A percentile compares a stretch with the other conserved stretches of the same genome.
phyloP scores from a whole-genome alignment of 2,888 invertebrate genomes.

The Archips xylosteana region DNA sequence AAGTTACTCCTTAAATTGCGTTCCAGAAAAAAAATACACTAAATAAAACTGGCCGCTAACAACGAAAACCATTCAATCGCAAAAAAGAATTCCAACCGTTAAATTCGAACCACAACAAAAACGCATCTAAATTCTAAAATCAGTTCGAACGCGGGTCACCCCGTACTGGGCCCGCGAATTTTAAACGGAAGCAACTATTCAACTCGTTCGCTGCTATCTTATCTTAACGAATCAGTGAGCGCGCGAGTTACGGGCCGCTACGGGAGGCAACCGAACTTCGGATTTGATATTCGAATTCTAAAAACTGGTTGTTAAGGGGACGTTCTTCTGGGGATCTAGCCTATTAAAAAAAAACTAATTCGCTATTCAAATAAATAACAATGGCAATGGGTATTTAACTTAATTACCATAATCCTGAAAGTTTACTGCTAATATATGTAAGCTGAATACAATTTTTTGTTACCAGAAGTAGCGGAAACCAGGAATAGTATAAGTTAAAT shows the following conservation, averaged over 20 bases:
- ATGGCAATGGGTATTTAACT: too few species aligned
- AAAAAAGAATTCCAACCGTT: background rate
- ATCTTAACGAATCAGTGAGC: constrained; percentile 83
- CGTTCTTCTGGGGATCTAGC: background rate
- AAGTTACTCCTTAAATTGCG: background rate
- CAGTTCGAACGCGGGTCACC: constrained; percentile 23
- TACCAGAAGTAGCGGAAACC: too few species aligned
- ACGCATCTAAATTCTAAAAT: constrained; percentile 13
- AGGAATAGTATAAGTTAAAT: too few species aligned
- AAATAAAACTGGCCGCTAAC: background rate
- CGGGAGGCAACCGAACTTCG: constrained; percentile 54
- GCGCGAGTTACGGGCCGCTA: constrained; percentile 69
- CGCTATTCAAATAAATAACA: too few species aligned
- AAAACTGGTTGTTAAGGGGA: constrained; percentile 62
- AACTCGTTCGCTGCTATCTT: constrained; percentile 53
- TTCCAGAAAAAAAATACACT: background rate
- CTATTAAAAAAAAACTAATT: too few species aligned
- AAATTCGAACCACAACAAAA: background rate
- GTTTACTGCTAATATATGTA: too few species aligned
- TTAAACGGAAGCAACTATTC: constrained; percentile 50
- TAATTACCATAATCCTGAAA: too few species aligned
- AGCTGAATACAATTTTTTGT: too few species aligned
- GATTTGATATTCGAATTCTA: constrained; percentile 58
- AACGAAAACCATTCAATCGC: background rate
- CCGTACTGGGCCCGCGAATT: constrained; percentile 30